Base-by-base conservation (phyloP, 1,140 invertebrate species). In the Lasioglossum albipes region DNA sequence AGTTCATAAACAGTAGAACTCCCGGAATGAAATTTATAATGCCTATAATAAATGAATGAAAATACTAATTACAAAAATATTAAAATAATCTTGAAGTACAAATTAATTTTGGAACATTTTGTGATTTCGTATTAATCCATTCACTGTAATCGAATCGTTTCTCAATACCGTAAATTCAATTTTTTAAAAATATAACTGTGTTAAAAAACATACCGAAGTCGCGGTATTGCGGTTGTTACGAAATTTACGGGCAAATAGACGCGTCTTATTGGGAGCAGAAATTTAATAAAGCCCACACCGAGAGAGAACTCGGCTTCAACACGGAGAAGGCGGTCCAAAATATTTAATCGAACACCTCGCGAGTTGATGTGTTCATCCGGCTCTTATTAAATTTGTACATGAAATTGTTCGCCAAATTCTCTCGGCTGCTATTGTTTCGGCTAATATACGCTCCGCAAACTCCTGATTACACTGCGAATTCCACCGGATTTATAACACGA, bases 191-290 rank as follows among this genome's bases (percentile, higher is more conserved):
- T n/a, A 7, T 20, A 45, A 1, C 13, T 27, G 18, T 65, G 42
- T 41, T 16, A 42, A 18, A 18, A 13, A 31, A 18, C 9, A 4
- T 0, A 20, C 7, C 1, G 27, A 10, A 4, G 13, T 27, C 36
- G 36, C n/a, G 5, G 64, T 78, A 78, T 78, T 78, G 20, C 68
- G 16, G n/a, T 31, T 52, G 31, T 27, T 12, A 2, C 3, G 13
- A 62, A 78, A 78, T 72, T 72, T 78, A 65, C 36, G 76, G 64
- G 59, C 42, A 72, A 78, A 45, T 72, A 52, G 64, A 72, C n/a
- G 61, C 16, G 42, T 54, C n/a, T 16, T 22, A 42, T 78, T 65
- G n/a, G 31, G 45, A 10, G 36, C n/a, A 42, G 52, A 65, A 72
- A 72, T 78, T 78, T 78, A 78, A 78, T 78, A 72, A 78, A 78